These are phyloP conservation scores for Montipora cactus DNA, from an alignment of 64 coral and sea anemone species.

Conservation along the genomic window DNA sequence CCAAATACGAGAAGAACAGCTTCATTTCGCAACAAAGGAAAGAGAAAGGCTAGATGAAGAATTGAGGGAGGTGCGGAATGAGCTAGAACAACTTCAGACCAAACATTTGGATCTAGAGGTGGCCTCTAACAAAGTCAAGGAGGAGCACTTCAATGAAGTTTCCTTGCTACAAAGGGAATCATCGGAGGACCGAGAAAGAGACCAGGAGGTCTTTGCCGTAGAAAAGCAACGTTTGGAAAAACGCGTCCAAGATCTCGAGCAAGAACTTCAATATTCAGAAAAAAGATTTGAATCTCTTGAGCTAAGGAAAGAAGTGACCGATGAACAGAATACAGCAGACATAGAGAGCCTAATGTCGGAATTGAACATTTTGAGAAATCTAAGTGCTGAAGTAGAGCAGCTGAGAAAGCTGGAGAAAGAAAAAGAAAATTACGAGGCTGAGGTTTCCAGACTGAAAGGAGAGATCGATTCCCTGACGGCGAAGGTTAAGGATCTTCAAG, in stretches of 20 bases:
- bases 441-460: conserved; percentile 49
- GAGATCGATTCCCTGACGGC: conserved; percentile 41
- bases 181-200: conserved; percentile 2
- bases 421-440: conserved; percentile 64
- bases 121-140: neutral
- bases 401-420: conserved; percentile 46
- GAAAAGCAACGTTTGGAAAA: conserved; percentile 54
- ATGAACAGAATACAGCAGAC: conserved; percentile 50
- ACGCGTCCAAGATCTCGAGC: conserved; percentile 31
- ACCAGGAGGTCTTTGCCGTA: conserved; percentile 14
- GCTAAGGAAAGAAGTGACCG: conserved; percentile 47
- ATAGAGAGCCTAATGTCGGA: conserved; percentile 49
- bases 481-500: conserved; percentile 46
- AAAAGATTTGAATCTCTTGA: conserved; percentile 46
- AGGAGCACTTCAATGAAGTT: neutral
- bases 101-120: conserved; percentile 25
- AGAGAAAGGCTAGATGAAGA: conserved; percentile 24
- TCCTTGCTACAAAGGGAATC: neutral
- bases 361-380: conserved; percentile 51
- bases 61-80: conserved; percentile 22
- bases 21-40: neutral
- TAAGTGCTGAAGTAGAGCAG: conserved; percentile 44
- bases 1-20: conserved; percentile 7
- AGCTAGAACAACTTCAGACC: conserved; percentile 18
- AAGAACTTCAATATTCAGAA: conserved; percentile 56